Conservation (phyloP, 2,113 vertebrate genomes). For the Nymphicus hollandicus region DNA sequence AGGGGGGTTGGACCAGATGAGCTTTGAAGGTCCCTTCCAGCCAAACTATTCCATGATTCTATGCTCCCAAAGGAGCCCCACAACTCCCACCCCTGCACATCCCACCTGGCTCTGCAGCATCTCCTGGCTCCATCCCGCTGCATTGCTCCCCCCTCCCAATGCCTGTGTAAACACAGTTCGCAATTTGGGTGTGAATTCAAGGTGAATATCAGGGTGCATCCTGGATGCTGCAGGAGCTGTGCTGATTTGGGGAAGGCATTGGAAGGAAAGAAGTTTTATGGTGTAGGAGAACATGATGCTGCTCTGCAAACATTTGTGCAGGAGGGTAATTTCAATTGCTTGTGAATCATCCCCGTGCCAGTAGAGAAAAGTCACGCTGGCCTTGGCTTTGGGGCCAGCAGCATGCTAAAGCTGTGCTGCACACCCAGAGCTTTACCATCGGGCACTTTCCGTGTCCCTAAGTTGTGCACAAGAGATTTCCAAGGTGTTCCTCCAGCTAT, state of each 20-base stretch:
- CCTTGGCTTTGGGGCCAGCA: background rate
- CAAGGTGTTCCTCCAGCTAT: background rate
- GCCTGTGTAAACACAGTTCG: accelerated
- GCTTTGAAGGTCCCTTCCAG: background rate
- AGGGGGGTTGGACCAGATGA: background rate
- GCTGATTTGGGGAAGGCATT: background rate
- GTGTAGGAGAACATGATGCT: accelerated
- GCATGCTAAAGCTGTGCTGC: background rate
- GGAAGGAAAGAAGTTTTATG: background rate
- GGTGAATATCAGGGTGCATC: accelerated
- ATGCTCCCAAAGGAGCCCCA: background rate
- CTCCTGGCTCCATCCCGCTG: background rate
- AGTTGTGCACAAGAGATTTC: background rate
- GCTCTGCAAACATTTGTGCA: accelerated
- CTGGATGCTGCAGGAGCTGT: background rate
- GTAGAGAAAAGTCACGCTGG: too few relatives aligned
- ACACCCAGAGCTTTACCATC: background rate
- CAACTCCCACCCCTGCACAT: background rate
- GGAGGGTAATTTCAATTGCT: background rate
- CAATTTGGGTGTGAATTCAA: background rate
- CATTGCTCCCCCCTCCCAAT: background rate
- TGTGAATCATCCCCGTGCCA: accelerated
- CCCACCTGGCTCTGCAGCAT: background rate
- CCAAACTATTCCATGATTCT: background rate
- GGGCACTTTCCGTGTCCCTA: accelerated